Percentiles rank a stretch among this genome's conserved stretches.
Conservation (phyloP, 2,888 invertebrate species). For the Elaeidobius kamerunicus region DNA sequence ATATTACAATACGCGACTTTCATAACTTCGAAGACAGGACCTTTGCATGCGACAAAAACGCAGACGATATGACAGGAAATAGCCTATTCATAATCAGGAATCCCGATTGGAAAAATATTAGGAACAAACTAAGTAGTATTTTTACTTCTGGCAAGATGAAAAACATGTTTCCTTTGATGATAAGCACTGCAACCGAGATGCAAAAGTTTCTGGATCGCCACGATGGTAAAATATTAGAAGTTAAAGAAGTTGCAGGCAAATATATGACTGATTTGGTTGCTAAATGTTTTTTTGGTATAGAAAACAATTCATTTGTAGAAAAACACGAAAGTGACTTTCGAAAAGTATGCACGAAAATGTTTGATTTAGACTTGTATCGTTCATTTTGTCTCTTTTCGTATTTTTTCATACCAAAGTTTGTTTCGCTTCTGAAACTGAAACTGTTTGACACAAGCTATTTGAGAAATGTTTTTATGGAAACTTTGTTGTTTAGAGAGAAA, state of each 20-base stretch:
- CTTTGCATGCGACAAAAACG: constrained; percentile 49
- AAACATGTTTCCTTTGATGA: constrained; percentile 52
- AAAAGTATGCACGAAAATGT: constrained; percentile 44
- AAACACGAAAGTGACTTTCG: constrained; percentile 46
- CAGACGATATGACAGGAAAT: constrained; percentile 49
- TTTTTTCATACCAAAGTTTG: constrained; percentile 43
- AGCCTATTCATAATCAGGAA: constrained; percentile 51
- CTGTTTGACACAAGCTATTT: constrained; percentile 45
- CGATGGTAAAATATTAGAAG: constrained; percentile 36
- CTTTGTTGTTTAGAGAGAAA: constrained; percentile 41
- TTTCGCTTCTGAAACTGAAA: constrained; percentile 43
- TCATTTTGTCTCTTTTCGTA: constrained; percentile 42
- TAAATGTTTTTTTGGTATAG: constrained; percentile 51
- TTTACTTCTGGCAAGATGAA: constrained; percentile 56
- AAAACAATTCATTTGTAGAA: constrained; percentile 45
- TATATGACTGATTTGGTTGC: constrained; percentile 52
- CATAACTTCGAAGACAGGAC: constrained; percentile 52
- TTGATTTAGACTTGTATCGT: constrained; percentile 40
- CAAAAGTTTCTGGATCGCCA: constrained; percentile 39
- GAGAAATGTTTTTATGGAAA: constrained; percentile 41
- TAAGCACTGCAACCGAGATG: constrained; percentile 45
- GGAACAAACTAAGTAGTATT: constrained; percentile 54
- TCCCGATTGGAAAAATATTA: constrained; percentile 53
- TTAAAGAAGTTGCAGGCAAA: constrained; percentile 44
- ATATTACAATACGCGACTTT: constrained; percentile 51